Evolutionary conservation across 2,888 invertebrate genomes (phyloP), one percentile per base, ranked within the genome.

Genomic region (Tupiocoris notatus): DNA sequence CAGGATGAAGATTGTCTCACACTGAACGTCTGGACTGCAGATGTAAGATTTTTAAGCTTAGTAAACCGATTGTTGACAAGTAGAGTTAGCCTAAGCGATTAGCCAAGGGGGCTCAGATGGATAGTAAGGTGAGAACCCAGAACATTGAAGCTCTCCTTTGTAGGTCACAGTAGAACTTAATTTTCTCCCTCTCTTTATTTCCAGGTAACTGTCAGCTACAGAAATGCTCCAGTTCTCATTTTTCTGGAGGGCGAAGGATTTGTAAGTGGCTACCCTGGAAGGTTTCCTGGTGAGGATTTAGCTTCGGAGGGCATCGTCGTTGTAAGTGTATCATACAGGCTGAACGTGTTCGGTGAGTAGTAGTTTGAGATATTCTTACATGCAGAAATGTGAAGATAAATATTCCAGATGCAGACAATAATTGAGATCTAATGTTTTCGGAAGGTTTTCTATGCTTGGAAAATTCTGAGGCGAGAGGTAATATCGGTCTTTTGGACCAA

Each of bases 21-120:
- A 83, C 85, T 96, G 67, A 96, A 95, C 82, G 90, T 96, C 79
- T 96, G 95, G 94, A 89, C 92, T 1, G 92, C 96, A 63, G 89
- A 90, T 87, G 91, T 91, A 16, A 74, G 74, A n/a, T n/a, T n/a
- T 7, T 9, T 61, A 18, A 61, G 9, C 17, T 61, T 61, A 61
- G 9, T 61, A n/a, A n/a, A n/a, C n/a, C n/a, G n/a, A n/a, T n/a
- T n/a, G n/a, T n/a, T n/a, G n/a, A n/a, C n/a, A n/a, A n/a, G n/a
- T n/a, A n/a, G n/a, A n/a, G n/a, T n/a, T n/a, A n/a, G n/a, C n/a
- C n/a, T n/a, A n/a, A n/a, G n/a, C n/a, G n/a, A n/a, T n/a, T n/a
- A n/a, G n/a, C n/a, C n/a, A n/a, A n/a, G n/a, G n/a, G n/a, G n/a
- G n/a, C n/a, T n/a, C n/a, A n/a, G n/a, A n/a, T n/a, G n/a, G n/a